Percentiles rank a stretch among this genome's conserved stretches.
Evolutionary conservation across 2,888 invertebrate genomes (phyloP).

Genomic region (Thymelicus sylvestris): DNA sequence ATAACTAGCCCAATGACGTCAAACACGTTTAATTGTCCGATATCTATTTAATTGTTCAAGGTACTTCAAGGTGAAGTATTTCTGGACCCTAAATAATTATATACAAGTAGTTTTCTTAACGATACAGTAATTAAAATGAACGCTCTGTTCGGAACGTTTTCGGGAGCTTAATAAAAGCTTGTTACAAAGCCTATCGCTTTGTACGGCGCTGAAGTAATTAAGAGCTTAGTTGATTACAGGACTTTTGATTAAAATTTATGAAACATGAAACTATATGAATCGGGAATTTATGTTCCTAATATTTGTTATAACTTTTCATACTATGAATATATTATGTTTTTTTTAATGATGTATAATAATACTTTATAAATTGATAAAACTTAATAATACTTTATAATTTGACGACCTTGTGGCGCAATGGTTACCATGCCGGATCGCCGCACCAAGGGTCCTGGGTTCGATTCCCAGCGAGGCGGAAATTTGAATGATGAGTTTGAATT

Average conservation of each 20-base stretch:
- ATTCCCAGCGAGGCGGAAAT: too few species aligned
- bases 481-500: too few species aligned
- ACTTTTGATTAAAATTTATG: constrained; percentile 26
- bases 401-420: too few species aligned
- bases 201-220: constrained; percentile 24
- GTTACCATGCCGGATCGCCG: too few species aligned
- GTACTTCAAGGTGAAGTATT: neutral
- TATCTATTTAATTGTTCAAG: neutral
- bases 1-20: too few species aligned
- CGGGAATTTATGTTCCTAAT: neutral
- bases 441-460: too few species aligned
- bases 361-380: too few species aligned
- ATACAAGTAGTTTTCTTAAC: constrained; percentile 20
- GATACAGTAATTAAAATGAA: constrained; percentile 22
- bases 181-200: constrained; percentile 30
- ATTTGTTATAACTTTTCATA: neutral
- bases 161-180: constrained; percentile 28
- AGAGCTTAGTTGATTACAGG: constrained; percentile 30
- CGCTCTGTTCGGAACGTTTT: constrained; percentile 18
- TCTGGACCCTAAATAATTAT: constrained; percentile 1
- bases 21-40: neutral
- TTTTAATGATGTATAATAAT: neutral
- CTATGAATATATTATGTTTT: neutral
- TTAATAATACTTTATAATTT: too few species aligned
- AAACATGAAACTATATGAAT: constrained; percentile 8